phyloP scores from a whole-genome alignment of 2,888 invertebrate genomes.

The Drosophila histrio region DNA sequence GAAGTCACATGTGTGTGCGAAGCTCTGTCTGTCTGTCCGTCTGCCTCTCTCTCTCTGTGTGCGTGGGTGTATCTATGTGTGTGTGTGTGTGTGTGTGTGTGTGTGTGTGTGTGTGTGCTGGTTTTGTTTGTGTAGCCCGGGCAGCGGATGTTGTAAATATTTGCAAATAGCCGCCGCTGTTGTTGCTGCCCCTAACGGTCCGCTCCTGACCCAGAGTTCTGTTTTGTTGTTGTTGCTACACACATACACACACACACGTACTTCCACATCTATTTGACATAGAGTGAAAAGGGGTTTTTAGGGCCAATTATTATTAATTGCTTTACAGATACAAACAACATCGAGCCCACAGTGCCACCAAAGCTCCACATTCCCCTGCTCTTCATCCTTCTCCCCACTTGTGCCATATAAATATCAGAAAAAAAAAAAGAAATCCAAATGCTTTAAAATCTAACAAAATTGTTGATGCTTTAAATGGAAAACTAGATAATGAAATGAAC shows the following conservation, averaged over 20 bases:
- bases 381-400: background rate
- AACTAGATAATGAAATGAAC: conserved; percentile 13
- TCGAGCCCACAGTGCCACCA: conserved; percentile 33
- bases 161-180: conserved; percentile 70
- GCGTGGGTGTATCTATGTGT: conserved; percentile 18
- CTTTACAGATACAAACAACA: conserved; percentile 76
- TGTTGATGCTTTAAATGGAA: conserved; percentile 29
- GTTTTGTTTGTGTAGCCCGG: conserved; percentile 54
- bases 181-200: conserved; percentile 24
- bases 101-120: conserved; percentile 17
- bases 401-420: background rate
- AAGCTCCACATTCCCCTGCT: background rate
- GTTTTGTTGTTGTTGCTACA: conserved; percentile 30
- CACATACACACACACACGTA: conserved; percentile 16
- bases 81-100: conserved; percentile 4
- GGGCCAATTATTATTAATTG: conserved; percentile 82
- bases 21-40: background rate
- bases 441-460: conserved; percentile 36
- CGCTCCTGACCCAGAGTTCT: conserved; percentile 4
- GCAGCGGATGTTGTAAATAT: conserved; percentile 79
- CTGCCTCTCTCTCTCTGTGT: conserved; percentile 1
- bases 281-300: conserved; percentile 66
- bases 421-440: conserved; percentile 1
- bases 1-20: conserved; percentile 42
- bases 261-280: conserved; percentile 19